These are phyloP conservation scores for Yponomeuta malinellus DNA, from an alignment of 2,888 invertebrate genomes.

Conservation along the genomic window DNA sequence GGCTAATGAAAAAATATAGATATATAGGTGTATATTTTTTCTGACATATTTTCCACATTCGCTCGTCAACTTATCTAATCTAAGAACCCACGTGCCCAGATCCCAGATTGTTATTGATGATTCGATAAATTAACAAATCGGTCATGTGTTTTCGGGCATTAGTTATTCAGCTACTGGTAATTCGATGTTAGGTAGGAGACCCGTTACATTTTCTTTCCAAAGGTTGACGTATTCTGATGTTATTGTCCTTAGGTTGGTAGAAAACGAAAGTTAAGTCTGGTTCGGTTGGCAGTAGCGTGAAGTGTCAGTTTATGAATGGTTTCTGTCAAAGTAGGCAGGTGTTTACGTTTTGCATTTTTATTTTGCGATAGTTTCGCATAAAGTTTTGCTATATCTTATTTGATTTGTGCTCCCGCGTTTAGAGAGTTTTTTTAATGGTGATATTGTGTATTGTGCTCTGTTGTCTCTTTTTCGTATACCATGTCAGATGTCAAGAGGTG, in stretches of 20 bases:
- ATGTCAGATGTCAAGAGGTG: slow-evolving; percentile 75
- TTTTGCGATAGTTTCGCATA: slow-evolving; percentile 71
- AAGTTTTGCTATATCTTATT: slow-evolving; percentile 66
- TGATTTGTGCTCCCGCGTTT: slow-evolving; percentile 64
- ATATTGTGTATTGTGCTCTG: slow-evolving; percentile 54
- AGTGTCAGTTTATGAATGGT: slow-evolving; percentile 65
- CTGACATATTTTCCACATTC: too few species aligned
- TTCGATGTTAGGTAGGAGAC: too few species aligned
- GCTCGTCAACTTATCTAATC: too few species aligned
- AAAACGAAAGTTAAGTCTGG: slow-evolving; percentile 53
- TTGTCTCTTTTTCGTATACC: slow-evolving; percentile 43
- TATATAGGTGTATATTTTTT: too few species aligned
- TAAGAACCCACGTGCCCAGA: too few species aligned
- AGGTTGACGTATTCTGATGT: slow-evolving; percentile 11
- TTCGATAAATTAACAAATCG: too few species aligned
- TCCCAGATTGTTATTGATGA: too few species aligned
- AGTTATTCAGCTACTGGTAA: too few species aligned
- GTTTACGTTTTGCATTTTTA: slow-evolving; percentile 71
- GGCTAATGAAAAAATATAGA: too few species aligned
- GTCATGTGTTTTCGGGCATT: too few species aligned
- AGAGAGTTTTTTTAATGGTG: slow-evolving; percentile 43
- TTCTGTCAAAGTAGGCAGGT: slow-evolving; percentile 72
- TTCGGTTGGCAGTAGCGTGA: slow-evolving; percentile 47
- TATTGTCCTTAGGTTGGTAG: slow-evolving; percentile 34
- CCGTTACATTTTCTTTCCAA: too few species aligned